Base-by-base conservation (phyloP, 1,140 invertebrate genomes). In the Leptinotarsa texana region DNA sequence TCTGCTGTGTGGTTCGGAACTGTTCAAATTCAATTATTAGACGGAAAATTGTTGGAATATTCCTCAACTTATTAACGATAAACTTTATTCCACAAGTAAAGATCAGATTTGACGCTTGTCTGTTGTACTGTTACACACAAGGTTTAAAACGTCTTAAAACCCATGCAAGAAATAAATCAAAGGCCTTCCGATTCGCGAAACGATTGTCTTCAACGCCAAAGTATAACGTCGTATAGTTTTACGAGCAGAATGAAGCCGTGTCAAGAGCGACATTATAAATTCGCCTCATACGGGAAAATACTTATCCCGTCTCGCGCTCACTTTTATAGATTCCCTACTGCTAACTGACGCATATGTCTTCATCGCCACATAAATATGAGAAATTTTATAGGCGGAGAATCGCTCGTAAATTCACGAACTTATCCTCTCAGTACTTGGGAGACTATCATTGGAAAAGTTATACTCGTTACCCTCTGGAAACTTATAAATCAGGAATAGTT, bases 401-500 rank as follows among this genome's bases (percentile, higher is more conserved):
- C 74, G 74, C 63, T 75, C 74, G 70, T 75, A 75, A 75, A 75
- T 73, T 75, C 74, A 73, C 62, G 24, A 73, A 63, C 63, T 72
- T 73, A 57, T 75, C 61, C 70, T 75, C 47, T 33, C 70, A 21
- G 63, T 67, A 73, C 63, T 75, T 73, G 74, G 57, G 63, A 72
- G 74, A 73, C 69, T 47, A 75, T 73, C 74, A 75, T 75, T 75
- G 74, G 70, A 75, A 75, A 75, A 75, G 69, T 75, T 75, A 72
- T 48, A 65, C 74, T 72, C 69, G 69, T 51, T 72, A 70, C 74
- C 48, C 69, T 75, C 63, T 47, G 13, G 74, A 65, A 75, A 75
- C 74, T 75, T 75, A 75, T 75, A 75, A 75, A 75, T 75, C 74
- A 75, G 51, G 74, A 75, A 75, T 75, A 75, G 69, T 75, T 75